Evolutionary conservation across 2,113 vertebrate species (phyloP), one percentile per base, ranked within the genome.

Genomic region (Salvelinus namaycush): DNA sequence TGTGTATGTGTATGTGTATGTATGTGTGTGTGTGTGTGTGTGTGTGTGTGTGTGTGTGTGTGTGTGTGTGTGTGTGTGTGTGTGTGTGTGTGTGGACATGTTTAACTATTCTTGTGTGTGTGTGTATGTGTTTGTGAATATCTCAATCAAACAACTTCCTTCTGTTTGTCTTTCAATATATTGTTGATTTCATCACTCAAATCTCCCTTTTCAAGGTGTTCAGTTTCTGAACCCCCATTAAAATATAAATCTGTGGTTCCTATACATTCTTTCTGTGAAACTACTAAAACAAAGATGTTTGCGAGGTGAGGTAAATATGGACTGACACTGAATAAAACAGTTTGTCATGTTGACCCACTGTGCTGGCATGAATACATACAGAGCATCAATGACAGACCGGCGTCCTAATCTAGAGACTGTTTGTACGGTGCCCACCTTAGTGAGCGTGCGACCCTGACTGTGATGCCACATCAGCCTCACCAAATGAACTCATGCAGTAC

Each of bases 391-490:
- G 86, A 86, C 88, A 86, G 5, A 73, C 51, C 51, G 5, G 3
- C 74, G 68, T 74, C 84, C 87, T 87, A 87, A 90, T 91, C 89
- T 73, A 57, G 83, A 77, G 77, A 83, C 84, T 87, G 87, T 90
- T 91, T 90, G 87, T 88, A 78, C 87, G 85, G 84, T 31, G 71
- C 73, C 79, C 85, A 79, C 87, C 83, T 80, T 82, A 79, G 88
- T 78, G 76, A 81, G 83, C 85, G 80, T 70, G 87, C 86, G 90
- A 82, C 83, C 88, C 90, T 91, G 89, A 87, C 90, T 92, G 93
- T 90, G 90, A 82, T 88, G 87, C 91, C 90, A 92, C 91, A 91
- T 94, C 87, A 76, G 88, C 88, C 80, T 81, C 83, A 74, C 86
- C 82, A 81, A 90, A 93, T 92, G 89, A 93, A 91, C 88, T 81